A percentile compares a stretch with the other conserved stretches of the same genome.
Conservation (phyloP, 2,888 invertebrate genomes). For the Acrocyrtus sp. region DNA sequence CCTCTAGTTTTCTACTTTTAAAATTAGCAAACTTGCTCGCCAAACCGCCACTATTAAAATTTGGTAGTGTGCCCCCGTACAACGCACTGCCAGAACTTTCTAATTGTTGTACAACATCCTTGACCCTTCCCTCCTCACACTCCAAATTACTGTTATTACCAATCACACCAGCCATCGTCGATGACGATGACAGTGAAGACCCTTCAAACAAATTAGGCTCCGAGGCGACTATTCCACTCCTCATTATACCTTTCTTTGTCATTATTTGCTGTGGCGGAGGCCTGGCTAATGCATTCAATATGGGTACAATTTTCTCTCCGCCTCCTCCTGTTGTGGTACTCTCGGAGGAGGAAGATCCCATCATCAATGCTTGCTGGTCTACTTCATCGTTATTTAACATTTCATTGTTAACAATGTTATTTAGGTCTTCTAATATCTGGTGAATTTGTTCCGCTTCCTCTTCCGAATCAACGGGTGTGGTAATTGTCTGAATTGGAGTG, state of each 20-base stretch:
- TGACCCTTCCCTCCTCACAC: slow-evolving; percentile 55
- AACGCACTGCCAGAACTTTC: slow-evolving; percentile 48
- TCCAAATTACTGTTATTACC: slow-evolving; percentile 59
- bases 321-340: too few species aligned
- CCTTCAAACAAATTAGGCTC: slow-evolving; percentile 35
- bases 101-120: slow-evolving; percentile 60
- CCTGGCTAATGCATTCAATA: slow-evolving; percentile 56
- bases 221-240: too few species aligned
- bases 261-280: slow-evolving; percentile 54
- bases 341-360: too few species aligned
- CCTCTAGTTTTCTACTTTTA: slow-evolving; percentile 58
- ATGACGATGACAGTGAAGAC: too few species aligned
- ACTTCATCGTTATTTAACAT: slow-evolving; percentile 54
- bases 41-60: slow-evolving; percentile 61
- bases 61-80: slow-evolving; percentile 46
- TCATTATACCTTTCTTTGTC: slow-evolving; percentile 13
- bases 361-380: too few species aligned
- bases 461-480: slow-evolving; percentile 61
- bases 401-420: slow-evolving; percentile 63
- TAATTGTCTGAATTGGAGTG: slow-evolving; percentile 35
- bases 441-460: slow-evolving; percentile 63
- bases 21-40: slow-evolving; percentile 62
- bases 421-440: slow-evolving; percentile 61
- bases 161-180: slow-evolving; percentile 57
- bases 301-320: slow-evolving; percentile 58